Percentiles rank a stretch among this genome's conserved stretches.
phyloP scores from a whole-genome alignment of 1,140 invertebrate genomes.

The Oryctes rhinoceros region DNA sequence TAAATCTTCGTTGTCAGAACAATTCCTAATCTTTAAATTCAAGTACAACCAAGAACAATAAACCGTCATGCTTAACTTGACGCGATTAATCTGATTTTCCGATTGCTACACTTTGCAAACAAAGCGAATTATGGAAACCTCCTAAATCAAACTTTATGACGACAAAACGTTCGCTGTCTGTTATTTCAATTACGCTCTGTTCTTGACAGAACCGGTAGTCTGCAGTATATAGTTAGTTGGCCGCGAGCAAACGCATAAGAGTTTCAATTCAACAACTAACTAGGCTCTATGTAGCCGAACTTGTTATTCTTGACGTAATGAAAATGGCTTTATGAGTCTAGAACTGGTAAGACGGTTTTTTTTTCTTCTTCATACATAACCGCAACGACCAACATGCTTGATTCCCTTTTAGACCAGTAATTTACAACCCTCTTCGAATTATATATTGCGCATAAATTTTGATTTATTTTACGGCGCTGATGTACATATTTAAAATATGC shows the following conservation, averaged over 20 bases:
- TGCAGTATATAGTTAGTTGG: neutral
- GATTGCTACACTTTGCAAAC: conserved; percentile 28
- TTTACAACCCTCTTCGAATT: conserved; percentile 30
- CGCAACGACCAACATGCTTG: conserved; percentile 22
- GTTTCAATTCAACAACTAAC: conserved; percentile 31
- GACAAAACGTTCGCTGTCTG: conserved; percentile 33
- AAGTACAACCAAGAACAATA: neutral
- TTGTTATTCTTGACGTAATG: conserved; percentile 40
- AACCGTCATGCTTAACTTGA: neutral
- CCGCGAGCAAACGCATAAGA: neutral
- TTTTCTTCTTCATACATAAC: neutral
- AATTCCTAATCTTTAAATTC: neutral
- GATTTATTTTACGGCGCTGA: conserved; percentile 27
- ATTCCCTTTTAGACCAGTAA: conserved; percentile 23
- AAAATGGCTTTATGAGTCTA: conserved; percentile 40
- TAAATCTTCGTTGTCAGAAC: no score
- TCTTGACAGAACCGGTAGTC: conserved; percentile 33
- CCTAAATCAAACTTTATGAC: conserved; percentile 36
- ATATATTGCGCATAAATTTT: conserved; percentile 35
- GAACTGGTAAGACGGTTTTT: conserved; percentile 26
- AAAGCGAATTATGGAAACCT: conserved; percentile 29
- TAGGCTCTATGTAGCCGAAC: conserved; percentile 22
- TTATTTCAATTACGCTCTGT: conserved; percentile 35
- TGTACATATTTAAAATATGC: conserved; percentile 3
- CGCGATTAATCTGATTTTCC: conserved; percentile 10